Evolutionary conservation across 2,113 vertebrate genomes (phyloP).

Genomic region (Campylomormyrus tamandua): DNA sequence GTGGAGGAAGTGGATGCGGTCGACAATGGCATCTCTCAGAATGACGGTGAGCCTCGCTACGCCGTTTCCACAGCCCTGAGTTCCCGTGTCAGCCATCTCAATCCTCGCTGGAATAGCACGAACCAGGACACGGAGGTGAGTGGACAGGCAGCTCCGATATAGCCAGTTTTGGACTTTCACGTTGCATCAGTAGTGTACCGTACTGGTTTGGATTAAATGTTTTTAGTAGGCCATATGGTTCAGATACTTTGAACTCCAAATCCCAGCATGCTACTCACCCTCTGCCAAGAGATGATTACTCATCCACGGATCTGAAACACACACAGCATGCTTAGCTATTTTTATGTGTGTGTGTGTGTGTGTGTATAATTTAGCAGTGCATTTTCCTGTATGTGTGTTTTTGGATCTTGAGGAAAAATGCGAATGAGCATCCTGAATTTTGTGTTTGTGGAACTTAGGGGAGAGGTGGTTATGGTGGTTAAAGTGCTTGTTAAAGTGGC

Average conservation of each 20-base stretch:
- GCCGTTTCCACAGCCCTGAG: slow-evolving; percentile 73
- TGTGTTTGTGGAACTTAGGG: not conserved
- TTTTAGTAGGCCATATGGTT: not conserved
- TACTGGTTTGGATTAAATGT: not conserved
- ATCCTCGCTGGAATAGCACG: slow-evolving; percentile 85
- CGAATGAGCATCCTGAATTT: slow-evolving; percentile 18
- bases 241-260: not conserved
- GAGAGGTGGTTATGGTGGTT: not conserved
- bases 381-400: not conserved
- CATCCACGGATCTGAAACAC: not conserved
- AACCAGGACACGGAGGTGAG: slow-evolving; percentile 72
- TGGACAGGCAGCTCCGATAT: not conserved
- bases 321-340: not conserved
- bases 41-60: slow-evolving; percentile 74
- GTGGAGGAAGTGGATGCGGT: slow-evolving; percentile 88
- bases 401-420: not conserved
- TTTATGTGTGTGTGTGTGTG: not conserved
- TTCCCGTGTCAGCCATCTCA: slow-evolving; percentile 74
- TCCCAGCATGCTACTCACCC: not conserved
- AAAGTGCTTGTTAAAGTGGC: not conserved
- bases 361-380: not conserved
- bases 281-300: not conserved
- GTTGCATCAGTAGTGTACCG: not conserved
- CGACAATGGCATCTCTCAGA: slow-evolving; percentile 87
- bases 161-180: not conserved